These are phyloP conservation scores for Rhingia campestris DNA, from an alignment of 2,888 invertebrate genomes.

Conservation along the genomic window DNA sequence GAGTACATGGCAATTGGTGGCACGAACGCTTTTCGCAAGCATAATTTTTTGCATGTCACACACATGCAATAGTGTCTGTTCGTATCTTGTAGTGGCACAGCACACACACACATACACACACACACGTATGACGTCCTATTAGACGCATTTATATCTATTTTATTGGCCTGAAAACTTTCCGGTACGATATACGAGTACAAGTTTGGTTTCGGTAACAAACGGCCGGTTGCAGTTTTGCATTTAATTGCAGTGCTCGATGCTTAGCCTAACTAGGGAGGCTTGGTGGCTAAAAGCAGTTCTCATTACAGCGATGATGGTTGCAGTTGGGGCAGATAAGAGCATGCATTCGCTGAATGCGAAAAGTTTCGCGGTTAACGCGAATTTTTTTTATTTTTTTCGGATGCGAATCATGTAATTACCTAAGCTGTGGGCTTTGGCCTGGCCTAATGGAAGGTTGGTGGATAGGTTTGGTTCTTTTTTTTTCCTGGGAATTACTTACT, in stretches of 20 bases:
- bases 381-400: constrained; percentile 8
- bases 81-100: background rate
- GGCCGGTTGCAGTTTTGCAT: constrained; percentile 68
- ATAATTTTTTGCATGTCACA: constrained; percentile 64
- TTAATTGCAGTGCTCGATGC: constrained; percentile 60
- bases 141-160: constrained; percentile 74
- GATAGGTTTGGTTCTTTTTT: background rate
- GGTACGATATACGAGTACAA: constrained; percentile 15
- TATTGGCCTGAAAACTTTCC: constrained; percentile 71
- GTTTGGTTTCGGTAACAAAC: constrained; percentile 28
- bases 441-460: constrained; percentile 10
- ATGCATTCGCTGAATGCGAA: constrained; percentile 34
- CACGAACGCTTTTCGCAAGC: constrained; percentile 60
- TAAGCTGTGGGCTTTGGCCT: background rate
- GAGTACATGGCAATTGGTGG: constrained; percentile 66
- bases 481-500: constrained; percentile 3
- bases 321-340: constrained; percentile 6
- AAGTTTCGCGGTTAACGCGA: constrained; percentile 51
- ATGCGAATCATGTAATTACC: constrained; percentile 36
- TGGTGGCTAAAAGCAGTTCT: constrained; percentile 40
- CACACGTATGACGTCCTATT: constrained; percentile 54
- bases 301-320: constrained; percentile 13
- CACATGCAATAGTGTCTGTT: constrained; percentile 42
- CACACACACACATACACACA: background rate
- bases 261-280: constrained; percentile 41